Base-by-base conservation (phyloP, 2,888 invertebrate species). In the Lycophotia porphyrea region DNA sequence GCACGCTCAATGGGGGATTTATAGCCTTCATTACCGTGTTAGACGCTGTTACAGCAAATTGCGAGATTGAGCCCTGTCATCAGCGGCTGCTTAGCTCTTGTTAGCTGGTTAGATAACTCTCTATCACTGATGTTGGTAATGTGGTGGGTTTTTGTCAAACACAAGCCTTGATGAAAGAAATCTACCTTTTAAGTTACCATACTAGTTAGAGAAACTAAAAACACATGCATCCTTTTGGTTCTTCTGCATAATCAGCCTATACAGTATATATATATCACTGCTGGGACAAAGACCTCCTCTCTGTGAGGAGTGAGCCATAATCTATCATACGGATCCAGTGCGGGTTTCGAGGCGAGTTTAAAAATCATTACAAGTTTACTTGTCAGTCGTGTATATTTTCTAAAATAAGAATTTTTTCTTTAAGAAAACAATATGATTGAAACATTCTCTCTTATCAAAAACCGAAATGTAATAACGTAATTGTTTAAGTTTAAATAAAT, bases 1-100 rank as follows among this genome's bases (percentile, higher is more conserved):
- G 91, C 87, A 90, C 93, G 89, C 90, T 93, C 93, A 93, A 95
- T 94, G 91, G 91, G 82, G 90, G 92, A 92, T 94, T 94, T 94
- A 94, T 93, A 88, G 90, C 90, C 91, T 90, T 92, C 92, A 93
- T 94, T 94, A 93, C 90, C 85, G 87, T 85, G 81, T 85, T 85
- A 81, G 86, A 87, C 89, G 89, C 85, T 88, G 88, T 86, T 88
- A 86, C 79, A 81, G 74, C 80, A 82, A 82, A 84, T 88, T 86
- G 72, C 78, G 68, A 82, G 80, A 71, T 76, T 80, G 71, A 78
- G 77, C 76, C 72, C 73, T 70, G 77, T 74, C 18, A 60, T 71
- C 78, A 72, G 77, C 70, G 61, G 71, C 70, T 65, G 44, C 44
- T 78, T 67, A 73, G 24, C 49, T 67, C 49, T 47, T 44, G 64